Base-by-base conservation (phyloP, 2,797 vertebrate species). In the Danio tinwini region DNA sequence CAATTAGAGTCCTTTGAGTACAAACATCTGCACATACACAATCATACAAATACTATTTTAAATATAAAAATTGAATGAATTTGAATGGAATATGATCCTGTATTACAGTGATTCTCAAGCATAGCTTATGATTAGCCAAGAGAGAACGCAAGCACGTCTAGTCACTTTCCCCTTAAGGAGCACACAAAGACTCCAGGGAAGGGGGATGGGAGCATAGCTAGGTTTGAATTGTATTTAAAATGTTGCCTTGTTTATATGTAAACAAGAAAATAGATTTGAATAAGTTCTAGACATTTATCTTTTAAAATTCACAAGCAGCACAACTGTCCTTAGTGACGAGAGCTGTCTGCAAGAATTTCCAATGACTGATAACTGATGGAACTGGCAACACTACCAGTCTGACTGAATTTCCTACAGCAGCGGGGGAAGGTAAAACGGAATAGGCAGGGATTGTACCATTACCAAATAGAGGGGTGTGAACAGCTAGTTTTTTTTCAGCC, bases 141-240 rank as follows among this genome's bases (percentile, higher is more conserved):
- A 50, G 40, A 45, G 17, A 49, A 29, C 4, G 5, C 21, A 40
- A 74, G 72, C 72, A 49, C 5, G 10, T 39, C 42, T 62, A 49
- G 56, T 29, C 44, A 74, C 19, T 29, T 37, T 62, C 16, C 29
- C 39, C 14, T 29, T 29, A 8, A 74, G 9, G 6, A 62, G 72
- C 56, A 71, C 50, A 71, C 50, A 55, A 71, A 71, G 50, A 71
- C 14, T 45, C 62, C 16, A 62, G 49, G 58, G 42, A 61, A 49
- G 72, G 53, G 71, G 56, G 14, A 61, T 44, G 44, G 44, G 42
- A 62, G 13, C 53, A 61, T 7, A 13, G 1, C 71, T 56, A 39
- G 74, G 42, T 73, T 73, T 59, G 56, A 16, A 7, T 7, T 1
- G 10, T 62, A 19, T 49, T n/a, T 49, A 50, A 74, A 61, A 44